Evolutionary conservation across 2,113 vertebrate species (phyloP).

Genomic region (Brachionichthys hirsutus): DNA sequence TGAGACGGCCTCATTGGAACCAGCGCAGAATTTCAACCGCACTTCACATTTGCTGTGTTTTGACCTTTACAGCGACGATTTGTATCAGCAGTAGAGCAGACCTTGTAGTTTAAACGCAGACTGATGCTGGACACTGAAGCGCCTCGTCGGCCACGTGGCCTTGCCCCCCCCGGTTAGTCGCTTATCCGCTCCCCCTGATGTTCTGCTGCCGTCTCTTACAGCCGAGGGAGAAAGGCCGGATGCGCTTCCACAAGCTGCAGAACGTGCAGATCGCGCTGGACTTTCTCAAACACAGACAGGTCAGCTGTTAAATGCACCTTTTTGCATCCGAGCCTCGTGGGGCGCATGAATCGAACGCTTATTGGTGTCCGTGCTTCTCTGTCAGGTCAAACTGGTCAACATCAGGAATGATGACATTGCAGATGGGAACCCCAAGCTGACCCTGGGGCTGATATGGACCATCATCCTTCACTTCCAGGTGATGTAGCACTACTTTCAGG

Average conservation of each 20-base stretch:
- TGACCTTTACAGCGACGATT: constrained; percentile 52
- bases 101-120: too few relatives aligned
- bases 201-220: constrained; percentile 50
- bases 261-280: constrained; percentile 97
- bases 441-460: constrained; percentile 95
- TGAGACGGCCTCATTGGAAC: constrained; percentile 14
- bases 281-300: constrained; percentile 94
- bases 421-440: constrained; percentile 95
- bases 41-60: constrained; percentile 52
- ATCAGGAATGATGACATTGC: constrained; percentile 96
- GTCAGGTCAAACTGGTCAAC: constrained; percentile 94
- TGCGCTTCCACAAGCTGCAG: constrained; percentile 98
- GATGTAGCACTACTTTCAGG: background rate
- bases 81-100: too few relatives aligned
- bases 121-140: constrained; percentile 13
- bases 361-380: too few relatives aligned
- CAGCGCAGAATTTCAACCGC: constrained; percentile 40
- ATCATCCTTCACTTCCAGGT: constrained; percentile 99
- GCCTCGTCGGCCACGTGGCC: constrained; percentile 39
- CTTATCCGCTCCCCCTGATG: background rate
- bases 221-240: constrained; percentile 94
- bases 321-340: too few relatives aligned
- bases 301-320: constrained; percentile 32
- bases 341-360: too few relatives aligned
- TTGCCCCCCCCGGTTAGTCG: background rate